Evolutionary conservation across 2,888 invertebrate genomes (phyloP), one percentile per base, ranked within the genome.

Genomic region (Helleia helle): DNA sequence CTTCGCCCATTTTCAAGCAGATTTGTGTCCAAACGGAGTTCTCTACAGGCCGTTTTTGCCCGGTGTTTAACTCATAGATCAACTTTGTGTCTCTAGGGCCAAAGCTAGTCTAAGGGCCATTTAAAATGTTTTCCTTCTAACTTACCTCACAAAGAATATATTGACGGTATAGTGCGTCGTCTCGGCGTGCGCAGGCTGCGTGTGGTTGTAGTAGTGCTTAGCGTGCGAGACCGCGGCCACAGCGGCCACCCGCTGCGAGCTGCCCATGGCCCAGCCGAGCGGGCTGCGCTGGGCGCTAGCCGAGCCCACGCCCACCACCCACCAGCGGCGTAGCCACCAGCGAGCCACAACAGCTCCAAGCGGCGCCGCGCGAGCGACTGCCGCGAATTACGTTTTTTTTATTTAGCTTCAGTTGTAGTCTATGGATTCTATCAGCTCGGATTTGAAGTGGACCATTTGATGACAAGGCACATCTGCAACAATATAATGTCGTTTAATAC

Each of bases 61-160:
- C n/a, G n/a, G n/a, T n/a, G n/a, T n/a, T n/a, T n/a, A n/a, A n/a
- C n/a, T n/a, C n/a, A n/a, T n/a, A n/a, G n/a, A n/a, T n/a, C n/a
- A n/a, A n/a, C n/a, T n/a, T n/a, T n/a, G n/a, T n/a, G n/a, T n/a
- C n/a, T n/a, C n/a, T n/a, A n/a, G n/a, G n/a, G n/a, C n/a, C n/a
- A n/a, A n/a, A n/a, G n/a, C n/a, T n/a, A n/a, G n/a, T n/a, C n/a
- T n/a, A n/a, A n/a, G n/a, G n/a, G n/a, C n/a, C n/a, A n/a, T n/a
- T n/a, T n/a, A n/a, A n/a, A n/a, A n/a, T n/a, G n/a, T n/a, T n/a
- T n/a, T n/a, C n/a, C n/a, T n/a, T n/a, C n/a, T n/a, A n/a, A 84
- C 90, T 87, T 71, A 93, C 93, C 93, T 93, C 75, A 93, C 91
- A 54, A 93, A 88, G 56, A 93, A 87, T 52, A 93, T 86, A 74